Evolutionary conservation across 1,140 invertebrate species (phyloP), one percentile per base, ranked within the genome.

Genomic region (Bombus confusus): DNA sequence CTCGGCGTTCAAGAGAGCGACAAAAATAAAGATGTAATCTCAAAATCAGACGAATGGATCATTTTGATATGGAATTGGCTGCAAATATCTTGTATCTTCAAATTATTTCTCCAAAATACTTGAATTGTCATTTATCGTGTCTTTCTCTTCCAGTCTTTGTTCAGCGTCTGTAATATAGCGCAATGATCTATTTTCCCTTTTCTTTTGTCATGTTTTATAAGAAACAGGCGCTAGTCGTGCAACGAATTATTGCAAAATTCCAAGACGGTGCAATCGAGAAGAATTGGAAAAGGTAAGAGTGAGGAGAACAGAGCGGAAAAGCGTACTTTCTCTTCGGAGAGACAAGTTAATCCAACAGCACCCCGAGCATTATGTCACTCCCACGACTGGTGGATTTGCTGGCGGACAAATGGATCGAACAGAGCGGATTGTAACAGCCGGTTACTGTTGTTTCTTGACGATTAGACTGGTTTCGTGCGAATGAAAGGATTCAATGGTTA

Each of bases 221-320:
- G 18, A 9, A n/a, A 25, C 18, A 52, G 6, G 6, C 76, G 31
- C 47, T 57, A 80, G 41, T 69, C 66, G 75, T 71, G 72, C 77
- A 74, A 62, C 69, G 72, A 64, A 64, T 88, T 88, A 78, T 73
- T 73, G 41, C 79, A 73, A 62, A 88, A 88, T 73, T 76, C 22
- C 52, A 57, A 5, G n/a, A 77, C 59, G 25, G 59, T 73, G 84
- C 72, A 79, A 91, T 90, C 84, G 82, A 68, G 79, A 77, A 76
- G 80, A 90, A 88, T 78, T 79, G 86, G 86, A 91, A 91, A 86
- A 89, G 80, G 57, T 25, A 79, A 57, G 62, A 75, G 72, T 8
- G 15, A 37, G 68, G 79, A 39, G 69, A 80, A 76, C 66, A 81
- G 77, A 87, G 37, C 77, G 87, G 74, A 91, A 86, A 88, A 89